Evolutionary conservation across 2,113 vertebrate genomes (phyloP), one percentile per base, ranked within the genome.

Genomic region (Neolamprologus caudopunctatus): DNA sequence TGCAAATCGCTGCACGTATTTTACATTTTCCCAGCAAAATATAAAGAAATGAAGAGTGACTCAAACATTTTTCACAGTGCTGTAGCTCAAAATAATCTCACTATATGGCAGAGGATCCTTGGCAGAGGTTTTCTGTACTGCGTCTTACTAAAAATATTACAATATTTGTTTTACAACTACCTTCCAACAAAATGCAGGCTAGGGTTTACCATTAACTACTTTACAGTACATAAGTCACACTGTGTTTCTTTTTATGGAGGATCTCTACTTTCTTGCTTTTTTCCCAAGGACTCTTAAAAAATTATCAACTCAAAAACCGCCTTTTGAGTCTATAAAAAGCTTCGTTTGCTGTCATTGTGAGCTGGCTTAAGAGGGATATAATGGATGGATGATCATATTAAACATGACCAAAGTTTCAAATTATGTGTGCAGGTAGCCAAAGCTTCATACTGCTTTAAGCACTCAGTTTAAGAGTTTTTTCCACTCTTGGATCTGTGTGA

Each of bases 231-330:
- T 73, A 37, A 37, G 33, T 21, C 37, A 21, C 66, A 13, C 19
- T 21, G 10, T 71, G 3, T 45, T 45, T 26, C 5, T 73, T 73
- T 45, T 16, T 9, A 2, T 0, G n/a, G 4, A 73, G 13, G 13
- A 26, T 73, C 37, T 16, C 37, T 26, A 42, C 21, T 45, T 73
- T 3, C 13, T 73, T 45, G 68, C 8, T 0, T 73, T 26, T 2
- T 0, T 0, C 0, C 2, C 21, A 73, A 24, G 37, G 21, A 73
- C 11, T 42, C 37, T 40, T 24, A 9, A 37, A 71, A 42, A 10
- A 10, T 26, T 16, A 0, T 71, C 12, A 16, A 71, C 37, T 68
- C 33, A 68, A 21, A 68, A 42, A 14, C 37, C 40, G 1, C 19
- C 19, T 1, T 73, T 26, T 26, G 3, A 24, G 3, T 71, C 66